Conservation (phyloP, 2,797 vertebrate species). For the Sardinella longiceps region DNA sequence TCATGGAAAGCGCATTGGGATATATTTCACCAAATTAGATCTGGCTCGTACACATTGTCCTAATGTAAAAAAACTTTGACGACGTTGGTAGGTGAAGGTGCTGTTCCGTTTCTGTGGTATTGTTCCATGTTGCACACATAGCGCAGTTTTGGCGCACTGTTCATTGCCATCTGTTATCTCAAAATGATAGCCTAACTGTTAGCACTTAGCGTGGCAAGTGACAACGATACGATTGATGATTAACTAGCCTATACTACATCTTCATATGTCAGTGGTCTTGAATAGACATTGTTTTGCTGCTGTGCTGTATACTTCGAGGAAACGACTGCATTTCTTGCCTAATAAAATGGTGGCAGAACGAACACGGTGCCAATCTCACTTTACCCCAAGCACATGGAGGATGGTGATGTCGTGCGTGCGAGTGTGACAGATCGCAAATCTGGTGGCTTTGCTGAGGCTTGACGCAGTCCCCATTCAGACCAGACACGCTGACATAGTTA, state of each 20-base stretch:
- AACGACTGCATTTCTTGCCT: neutral
- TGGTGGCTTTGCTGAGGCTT: neutral
- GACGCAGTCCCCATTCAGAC: neutral
- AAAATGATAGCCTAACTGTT: neutral
- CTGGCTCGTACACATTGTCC: too few species aligned
- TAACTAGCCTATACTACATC: neutral
- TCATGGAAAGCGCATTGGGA: neutral
- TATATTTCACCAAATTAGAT: neutral
- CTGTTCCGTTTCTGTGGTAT: too few species aligned
- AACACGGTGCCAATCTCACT: neutral
- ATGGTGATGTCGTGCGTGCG: too few species aligned
- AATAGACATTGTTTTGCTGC: neutral
- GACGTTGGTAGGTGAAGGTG: neutral
- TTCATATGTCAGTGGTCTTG: neutral
- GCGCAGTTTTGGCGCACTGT: neutral
- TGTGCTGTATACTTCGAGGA: neutral
- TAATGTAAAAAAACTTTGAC: too few species aligned
- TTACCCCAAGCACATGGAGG: neutral
- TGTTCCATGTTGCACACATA: neutral
- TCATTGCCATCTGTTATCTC: neutral
- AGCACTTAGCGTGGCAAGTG: neutral
- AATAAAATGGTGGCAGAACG: constrained; percentile 3
- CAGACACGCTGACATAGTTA: neutral
- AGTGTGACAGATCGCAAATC: neutral
- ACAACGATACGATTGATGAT: neutral